phyloP scores from a whole-genome alignment of 2,888 invertebrate genomes.

The Muscina levida region DNA sequence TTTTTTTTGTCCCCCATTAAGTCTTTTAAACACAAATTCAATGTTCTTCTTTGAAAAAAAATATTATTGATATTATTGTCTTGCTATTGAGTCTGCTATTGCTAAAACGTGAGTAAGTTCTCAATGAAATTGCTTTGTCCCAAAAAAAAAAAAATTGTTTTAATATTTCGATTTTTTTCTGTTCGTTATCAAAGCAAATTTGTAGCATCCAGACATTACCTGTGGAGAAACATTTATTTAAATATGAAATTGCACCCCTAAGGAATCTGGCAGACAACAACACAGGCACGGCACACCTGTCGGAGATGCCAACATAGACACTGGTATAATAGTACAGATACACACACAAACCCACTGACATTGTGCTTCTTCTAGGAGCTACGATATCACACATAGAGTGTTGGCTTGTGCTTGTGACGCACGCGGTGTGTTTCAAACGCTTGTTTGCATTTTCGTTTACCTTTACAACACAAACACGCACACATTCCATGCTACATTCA shows the following conservation, averaged over 20 bases:
- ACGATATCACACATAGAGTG: no score
- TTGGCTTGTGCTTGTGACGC: no score
- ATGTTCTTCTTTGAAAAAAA: no score
- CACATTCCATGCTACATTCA: no score
- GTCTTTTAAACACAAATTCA: no score
- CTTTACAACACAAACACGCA: no score
- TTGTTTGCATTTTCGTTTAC: no score
- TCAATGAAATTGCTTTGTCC: slow-evolving; percentile 3
- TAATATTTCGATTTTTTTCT: slow-evolving; percentile 1
- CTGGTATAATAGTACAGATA: neutral
- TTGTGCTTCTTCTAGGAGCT: no score
- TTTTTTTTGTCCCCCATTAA: no score
- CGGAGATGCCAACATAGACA: neutral
- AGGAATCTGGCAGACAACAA: neutral
- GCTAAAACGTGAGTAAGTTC: slow-evolving; percentile 10
- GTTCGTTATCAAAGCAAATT: no score
- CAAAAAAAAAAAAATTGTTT: slow-evolving; percentile 5
- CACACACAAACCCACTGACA: neutral
- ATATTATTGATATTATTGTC: slow-evolving; percentile 18
- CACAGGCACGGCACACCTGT: slow-evolving; percentile 10
- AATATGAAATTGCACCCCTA: slow-evolving; percentile 3
- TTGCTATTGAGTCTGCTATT: neutral
- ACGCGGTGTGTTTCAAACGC: no score
- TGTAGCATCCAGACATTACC: neutral
- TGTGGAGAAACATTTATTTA: neutral